A percentile compares a stretch with the other conserved stretches of the same genome.
These are phyloP conservation scores for Bursaphelenchus mucronatus DNA, from an alignment of 1,140 invertebrate genomes.

Conservation along the genomic window DNA sequence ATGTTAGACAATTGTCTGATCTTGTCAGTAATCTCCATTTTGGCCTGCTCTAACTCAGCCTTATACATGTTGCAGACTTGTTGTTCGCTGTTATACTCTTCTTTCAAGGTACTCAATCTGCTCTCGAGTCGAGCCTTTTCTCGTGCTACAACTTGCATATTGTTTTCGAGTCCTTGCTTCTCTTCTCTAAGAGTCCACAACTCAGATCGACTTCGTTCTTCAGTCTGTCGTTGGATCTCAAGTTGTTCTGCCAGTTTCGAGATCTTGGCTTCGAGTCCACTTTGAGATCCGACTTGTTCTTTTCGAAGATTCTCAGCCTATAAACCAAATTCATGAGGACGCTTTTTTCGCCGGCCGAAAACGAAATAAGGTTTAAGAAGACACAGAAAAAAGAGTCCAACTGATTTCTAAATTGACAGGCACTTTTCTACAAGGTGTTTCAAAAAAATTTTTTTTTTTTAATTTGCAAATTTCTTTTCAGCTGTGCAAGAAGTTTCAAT, in stretches of 20 bases:
- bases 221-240: conserved; percentile 2
- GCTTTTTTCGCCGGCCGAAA: too few relatives aligned
- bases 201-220: background rate
- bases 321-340: background rate
- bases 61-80: conserved; percentile 35
- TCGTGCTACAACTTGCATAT: conserved; percentile 26
- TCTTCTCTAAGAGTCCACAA: conserved; percentile 25
- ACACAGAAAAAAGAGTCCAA: background rate
- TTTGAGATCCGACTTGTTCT: conserved; percentile 7
- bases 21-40: conserved; percentile 23
- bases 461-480: too few relatives aligned
- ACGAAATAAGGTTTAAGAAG: too few relatives aligned
- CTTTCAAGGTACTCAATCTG: conserved; percentile 23
- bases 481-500: too few relatives aligned
- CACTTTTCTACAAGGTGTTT: background rate
- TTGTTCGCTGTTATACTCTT: conserved; percentile 22
- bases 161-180: conserved; percentile 25
- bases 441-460: too few relatives aligned
- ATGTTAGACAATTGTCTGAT: background rate
- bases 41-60: conserved; percentile 29
- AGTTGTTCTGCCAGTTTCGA: conserved; percentile 24
- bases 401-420: background rate
- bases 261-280: conserved; percentile 9
- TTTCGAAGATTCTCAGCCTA: conserved; percentile 25
- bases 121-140: conserved; percentile 24